Evolutionary conservation across 2,888 invertebrate species (phyloP), one percentile per base, ranked within the genome.

Genomic region (Patella caerulea): DNA sequence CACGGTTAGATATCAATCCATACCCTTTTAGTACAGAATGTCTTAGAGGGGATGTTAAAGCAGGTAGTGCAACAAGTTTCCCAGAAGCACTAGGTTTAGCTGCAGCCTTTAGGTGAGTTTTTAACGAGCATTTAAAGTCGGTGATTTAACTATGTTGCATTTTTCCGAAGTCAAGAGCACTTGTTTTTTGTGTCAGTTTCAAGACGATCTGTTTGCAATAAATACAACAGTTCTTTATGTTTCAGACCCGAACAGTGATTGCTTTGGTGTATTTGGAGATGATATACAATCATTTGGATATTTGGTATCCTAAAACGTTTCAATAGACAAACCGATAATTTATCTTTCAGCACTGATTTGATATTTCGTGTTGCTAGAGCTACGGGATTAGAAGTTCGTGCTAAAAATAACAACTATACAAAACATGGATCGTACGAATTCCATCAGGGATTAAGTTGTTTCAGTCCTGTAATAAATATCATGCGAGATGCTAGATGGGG

Each of bases 401-500:
- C 65, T 45, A 45, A 45, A 45, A 45, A 45, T 45, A 45, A 45
- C 45, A 45, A 45, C 9, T 9, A 45, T 45, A 45, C 45, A 45
- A 45, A 4, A 0, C 45, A 45, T 45, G 9, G 45, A 45, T 45
- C 45, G 45, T 45, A 45, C 7, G 45, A 45, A 45, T 45, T 45
- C 9, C 45, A 45, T 1, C 45, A 45, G 9, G 45, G 45, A 45
- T 45, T 45, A 9, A 45, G 87, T 79, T 91, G 91, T 79, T 90
- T 90, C 77, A 86, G 88, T 78, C 91, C 90, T 3, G 90, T 91
- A 45, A 86, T 91, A 77, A 91, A 91, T 83, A 91, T 91, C 72
- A 88, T 90, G 88, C 82, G 91, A 52, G 90, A 91, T 82, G 90
- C 91, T n/a, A 81, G 90, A 19, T 91, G 91, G 91, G 91, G 91